Evolutionary conservation across 2,113 vertebrate species (phyloP).

Genomic region (Aegotheles bennettii): DNA sequence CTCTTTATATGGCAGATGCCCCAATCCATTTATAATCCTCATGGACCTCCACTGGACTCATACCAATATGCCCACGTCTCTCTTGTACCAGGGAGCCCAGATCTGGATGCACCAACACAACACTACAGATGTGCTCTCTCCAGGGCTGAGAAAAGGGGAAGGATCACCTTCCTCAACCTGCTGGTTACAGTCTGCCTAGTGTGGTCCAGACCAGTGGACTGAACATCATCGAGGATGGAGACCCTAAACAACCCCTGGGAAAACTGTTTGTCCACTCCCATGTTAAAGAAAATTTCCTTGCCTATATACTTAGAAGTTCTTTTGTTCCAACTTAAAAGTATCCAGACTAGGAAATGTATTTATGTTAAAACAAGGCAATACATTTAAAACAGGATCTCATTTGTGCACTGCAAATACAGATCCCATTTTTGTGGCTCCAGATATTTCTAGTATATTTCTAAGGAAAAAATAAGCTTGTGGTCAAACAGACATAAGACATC

Average conservation of each 20-base stretch:
- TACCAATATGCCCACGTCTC: rapidly evolving
- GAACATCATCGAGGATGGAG: not conserved
- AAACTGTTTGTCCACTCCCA: not conserved
- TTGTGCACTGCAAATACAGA: not conserved
- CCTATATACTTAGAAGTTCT: not conserved
- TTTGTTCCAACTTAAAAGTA: not conserved
- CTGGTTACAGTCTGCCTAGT: not conserved
- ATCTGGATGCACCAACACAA: not conserved
- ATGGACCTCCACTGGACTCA: not conserved
- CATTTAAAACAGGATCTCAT: not conserved
- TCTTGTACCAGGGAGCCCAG: not conserved
- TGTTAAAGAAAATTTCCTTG: not conserved
- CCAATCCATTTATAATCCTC: not conserved
- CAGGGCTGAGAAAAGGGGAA: not conserved
- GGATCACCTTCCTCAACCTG: not conserved
- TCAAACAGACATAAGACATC: not conserved
- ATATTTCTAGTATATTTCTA: not conserved
- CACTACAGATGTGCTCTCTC: not conserved
- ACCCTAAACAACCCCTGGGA: not conserved
- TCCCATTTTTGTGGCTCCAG: not conserved
- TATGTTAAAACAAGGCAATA: not conserved
- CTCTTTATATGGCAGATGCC: not conserved
- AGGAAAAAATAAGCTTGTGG: not conserved
- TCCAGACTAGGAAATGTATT: not conserved
- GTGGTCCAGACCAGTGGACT: not conserved